phyloP scores from a whole-genome alignment of 2,797 vertebrate species.

The Sebastes taczanowskii region DNA sequence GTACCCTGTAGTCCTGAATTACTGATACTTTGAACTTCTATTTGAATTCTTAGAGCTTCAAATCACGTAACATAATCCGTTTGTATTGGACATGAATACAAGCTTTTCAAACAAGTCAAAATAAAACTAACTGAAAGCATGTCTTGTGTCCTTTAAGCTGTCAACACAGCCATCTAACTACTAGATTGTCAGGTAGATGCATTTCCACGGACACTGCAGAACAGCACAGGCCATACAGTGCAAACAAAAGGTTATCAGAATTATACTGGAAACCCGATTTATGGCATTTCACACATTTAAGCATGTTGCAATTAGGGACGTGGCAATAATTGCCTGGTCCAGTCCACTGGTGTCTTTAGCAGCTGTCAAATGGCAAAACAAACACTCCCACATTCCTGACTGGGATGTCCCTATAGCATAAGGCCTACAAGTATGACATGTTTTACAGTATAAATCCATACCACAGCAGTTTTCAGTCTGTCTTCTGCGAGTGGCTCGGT shows the following conservation, averaged over 20 bases:
- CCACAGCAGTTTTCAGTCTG: neutral
- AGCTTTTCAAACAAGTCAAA: neutral
- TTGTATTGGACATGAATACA: neutral
- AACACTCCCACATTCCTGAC: slow-evolving; percentile 14
- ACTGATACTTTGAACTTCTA: neutral
- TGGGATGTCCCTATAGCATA: too few relatives aligned
- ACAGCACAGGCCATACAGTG: neutral
- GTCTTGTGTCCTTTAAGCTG: neutral
- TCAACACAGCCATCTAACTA: neutral
- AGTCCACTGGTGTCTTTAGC: neutral
- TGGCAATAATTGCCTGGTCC: too few relatives aligned
- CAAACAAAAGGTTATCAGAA: neutral
- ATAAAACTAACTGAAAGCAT: neutral
- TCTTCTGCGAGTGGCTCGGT: neutral
- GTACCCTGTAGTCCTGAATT: neutral
- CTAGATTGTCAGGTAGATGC: slow-evolving; percentile 33
- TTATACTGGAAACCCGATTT: neutral
- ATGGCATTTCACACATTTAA: neutral
- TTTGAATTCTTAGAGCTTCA: neutral
- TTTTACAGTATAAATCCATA: neutral
- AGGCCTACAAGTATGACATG: neutral
- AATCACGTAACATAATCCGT: neutral
- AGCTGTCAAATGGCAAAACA: neutral
- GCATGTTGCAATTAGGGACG: neutral
- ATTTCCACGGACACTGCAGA: slow-evolving; percentile 5